Percentiles rank a stretch among this genome's conserved stretches.
phyloP scores from a whole-genome alignment of 2,797 vertebrate genomes.

The Coregonus sp. region DNA sequence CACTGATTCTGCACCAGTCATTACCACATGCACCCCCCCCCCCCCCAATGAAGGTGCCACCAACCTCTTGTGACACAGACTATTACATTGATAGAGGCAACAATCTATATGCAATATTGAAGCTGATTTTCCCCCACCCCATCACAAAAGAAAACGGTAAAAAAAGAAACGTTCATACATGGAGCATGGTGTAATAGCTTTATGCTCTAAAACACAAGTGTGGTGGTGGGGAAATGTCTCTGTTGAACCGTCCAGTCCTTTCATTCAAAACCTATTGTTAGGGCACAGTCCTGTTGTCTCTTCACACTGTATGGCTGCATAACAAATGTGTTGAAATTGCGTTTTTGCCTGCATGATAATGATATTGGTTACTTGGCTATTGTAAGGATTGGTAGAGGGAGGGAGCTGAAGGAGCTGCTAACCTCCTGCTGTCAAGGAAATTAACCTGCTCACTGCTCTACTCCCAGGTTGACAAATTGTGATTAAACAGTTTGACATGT shows the following conservation, averaged over 20 bases:
- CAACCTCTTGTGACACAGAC: too few relatives aligned
- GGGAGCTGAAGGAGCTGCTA: slow-evolving; percentile 20
- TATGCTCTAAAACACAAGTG: background rate
- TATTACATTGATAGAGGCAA: too few relatives aligned
- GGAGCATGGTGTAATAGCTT: background rate
- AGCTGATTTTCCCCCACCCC: background rate
- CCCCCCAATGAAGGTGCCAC: too few relatives aligned
- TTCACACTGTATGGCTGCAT: slow-evolving; percentile 25
- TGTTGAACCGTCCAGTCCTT: background rate
- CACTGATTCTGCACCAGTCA: too few relatives aligned
- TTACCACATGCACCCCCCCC: too few relatives aligned
- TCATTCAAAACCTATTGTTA: background rate
- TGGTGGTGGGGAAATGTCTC: background rate
- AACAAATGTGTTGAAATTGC: slow-evolving; percentile 46
- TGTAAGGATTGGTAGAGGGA: slow-evolving; percentile 30
- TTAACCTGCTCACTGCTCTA: background rate
- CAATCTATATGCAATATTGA: too few relatives aligned
- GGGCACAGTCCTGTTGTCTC: background rate
- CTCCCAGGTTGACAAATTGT: too few relatives aligned
- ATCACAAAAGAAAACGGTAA: too few relatives aligned
- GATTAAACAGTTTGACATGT: too few relatives aligned
- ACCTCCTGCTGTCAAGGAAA: background rate
- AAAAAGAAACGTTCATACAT: background rate
- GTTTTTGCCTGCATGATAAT: slow-evolving; percentile 37
- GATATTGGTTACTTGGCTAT: slow-evolving; percentile 36